These are phyloP conservation scores for Andrena minutula DNA, from an alignment of 2,888 invertebrate genomes.

Conservation along the genomic window DNA sequence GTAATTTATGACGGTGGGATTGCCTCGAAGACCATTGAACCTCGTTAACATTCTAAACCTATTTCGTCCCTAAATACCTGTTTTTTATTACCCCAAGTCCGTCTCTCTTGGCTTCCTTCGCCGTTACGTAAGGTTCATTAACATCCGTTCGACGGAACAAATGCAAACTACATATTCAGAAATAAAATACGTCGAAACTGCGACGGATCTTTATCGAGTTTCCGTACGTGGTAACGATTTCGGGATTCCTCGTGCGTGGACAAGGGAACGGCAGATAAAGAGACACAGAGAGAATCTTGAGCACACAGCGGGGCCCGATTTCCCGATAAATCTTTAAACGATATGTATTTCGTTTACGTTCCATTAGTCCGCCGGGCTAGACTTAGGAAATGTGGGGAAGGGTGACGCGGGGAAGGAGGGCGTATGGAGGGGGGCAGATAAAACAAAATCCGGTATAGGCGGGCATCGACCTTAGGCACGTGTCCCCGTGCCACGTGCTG, in stretches of 20 bases:
- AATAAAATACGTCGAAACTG: too few species aligned
- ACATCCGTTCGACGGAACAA: too few species aligned
- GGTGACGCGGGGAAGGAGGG: neutral
- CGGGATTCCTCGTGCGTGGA: too few species aligned
- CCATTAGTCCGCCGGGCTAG: slow-evolving; percentile 1
- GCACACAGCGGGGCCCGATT: neutral
- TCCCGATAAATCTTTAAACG: slow-evolving; percentile 21
- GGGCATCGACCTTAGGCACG: slow-evolving; percentile 76
- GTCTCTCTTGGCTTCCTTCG: neutral
- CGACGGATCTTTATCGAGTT: too few species aligned
- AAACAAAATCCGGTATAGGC: slow-evolving; percentile 73
- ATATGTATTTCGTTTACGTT: neutral
- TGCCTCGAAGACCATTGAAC: slow-evolving; percentile 14
- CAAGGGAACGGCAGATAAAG: too few species aligned
- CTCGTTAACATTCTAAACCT: slow-evolving; percentile 12
- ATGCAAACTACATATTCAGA: too few species aligned
- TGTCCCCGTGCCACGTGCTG: slow-evolving; percentile 74
- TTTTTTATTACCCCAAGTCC: neutral
- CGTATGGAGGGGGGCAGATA: slow-evolving; percentile 44
- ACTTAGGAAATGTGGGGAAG: slow-evolving; percentile 3
- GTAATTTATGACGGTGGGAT: slow-evolving; percentile 17
- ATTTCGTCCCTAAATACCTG: slow-evolving; percentile 14
- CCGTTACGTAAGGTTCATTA: slow-evolving; percentile 3
- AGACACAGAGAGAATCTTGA: too few species aligned
- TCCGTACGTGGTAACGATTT: too few species aligned